Percentiles rank a stretch among this genome's conserved stretches.
Evolutionary conservation across 2,113 vertebrate species (phyloP).

Genomic region (Plestiodon gilberti): DNA sequence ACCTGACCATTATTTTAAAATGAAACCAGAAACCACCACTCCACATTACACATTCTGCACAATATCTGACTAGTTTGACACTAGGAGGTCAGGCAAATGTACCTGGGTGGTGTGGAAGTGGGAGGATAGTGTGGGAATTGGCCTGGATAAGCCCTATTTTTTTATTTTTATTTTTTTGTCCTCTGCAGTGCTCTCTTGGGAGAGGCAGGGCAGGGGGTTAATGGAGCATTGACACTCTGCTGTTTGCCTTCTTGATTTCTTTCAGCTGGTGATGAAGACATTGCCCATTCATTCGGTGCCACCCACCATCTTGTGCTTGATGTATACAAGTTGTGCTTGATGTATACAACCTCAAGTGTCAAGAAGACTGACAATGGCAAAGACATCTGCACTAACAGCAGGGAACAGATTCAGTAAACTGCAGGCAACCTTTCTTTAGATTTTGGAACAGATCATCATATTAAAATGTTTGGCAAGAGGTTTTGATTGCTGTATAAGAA

Average conservation of each 20-base stretch:
- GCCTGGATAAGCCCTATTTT: no score
- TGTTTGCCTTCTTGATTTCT: not conserved
- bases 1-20: no score
- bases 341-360: not conserved
- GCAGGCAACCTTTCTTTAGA: no score
- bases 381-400: not conserved
- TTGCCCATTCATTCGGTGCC: conserved; percentile 2
- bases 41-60: no score
- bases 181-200: not conserved
- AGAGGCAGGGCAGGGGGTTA: not conserved
- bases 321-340: not conserved
- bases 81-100: not conserved
- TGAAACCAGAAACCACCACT: no score
- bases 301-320: not conserved
- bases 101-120: not conserved
- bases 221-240: not conserved
- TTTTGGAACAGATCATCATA: no score
- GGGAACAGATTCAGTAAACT: no score
- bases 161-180: no score
- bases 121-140: not conserved
- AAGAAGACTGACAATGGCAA: not conserved
- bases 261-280: conserved; percentile 7
- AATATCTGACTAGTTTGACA: no score
- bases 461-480: no score
- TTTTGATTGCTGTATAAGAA: no score